Base-by-base conservation (phyloP, 2,113 vertebrate species). In the Limnothrissa miodon region DNA sequence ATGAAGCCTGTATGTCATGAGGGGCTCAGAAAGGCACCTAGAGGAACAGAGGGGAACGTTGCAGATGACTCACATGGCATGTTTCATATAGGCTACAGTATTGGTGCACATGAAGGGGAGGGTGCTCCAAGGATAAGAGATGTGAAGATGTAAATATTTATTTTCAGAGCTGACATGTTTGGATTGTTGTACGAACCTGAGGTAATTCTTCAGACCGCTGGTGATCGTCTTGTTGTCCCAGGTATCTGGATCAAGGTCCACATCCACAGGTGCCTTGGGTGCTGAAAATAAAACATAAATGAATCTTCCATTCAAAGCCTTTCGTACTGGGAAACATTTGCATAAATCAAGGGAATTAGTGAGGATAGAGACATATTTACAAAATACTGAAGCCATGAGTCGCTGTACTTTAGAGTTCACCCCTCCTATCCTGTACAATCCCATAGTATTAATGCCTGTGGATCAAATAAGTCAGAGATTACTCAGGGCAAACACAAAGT, bases 141-240 rank as follows among this genome's bases (percentile, higher is more conserved):
- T 17, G 66, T 74, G 29, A 13, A 2, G 33, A 74, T 36, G 33
- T 13, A 33, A 15, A 36, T 36, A 10, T 2, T 29, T 15, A 17
- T 15, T 66, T 36, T 36, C 5, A 74, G 33, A 39, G 66, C 25
- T 74, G 33, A 74, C 29, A 74, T 39, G 3, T 17, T 17, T 74
- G 42, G 42, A 42, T 36, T 21, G 51, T 56, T 15, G n/a, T 25
- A 25, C 88, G 91, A 87, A 99, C 98, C 98, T 97, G 93, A 99
- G 96, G 95, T 99, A 99, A 95, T 98, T 98, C 94, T 99, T 99
- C 6, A 99, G 94, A 39, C 97, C 98, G 0, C 98, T 99, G 42
- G 98, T 99, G 89, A 99, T 97, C 46, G 98, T 99, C 93, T 99
- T 99, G 91, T 97, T 99, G 94, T 99, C 98, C 98, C 98, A 99